Evolutionary conservation across 2,888 invertebrate genomes (phyloP).

Genomic region (Bursaphelenchus okinawaensis): DNA sequence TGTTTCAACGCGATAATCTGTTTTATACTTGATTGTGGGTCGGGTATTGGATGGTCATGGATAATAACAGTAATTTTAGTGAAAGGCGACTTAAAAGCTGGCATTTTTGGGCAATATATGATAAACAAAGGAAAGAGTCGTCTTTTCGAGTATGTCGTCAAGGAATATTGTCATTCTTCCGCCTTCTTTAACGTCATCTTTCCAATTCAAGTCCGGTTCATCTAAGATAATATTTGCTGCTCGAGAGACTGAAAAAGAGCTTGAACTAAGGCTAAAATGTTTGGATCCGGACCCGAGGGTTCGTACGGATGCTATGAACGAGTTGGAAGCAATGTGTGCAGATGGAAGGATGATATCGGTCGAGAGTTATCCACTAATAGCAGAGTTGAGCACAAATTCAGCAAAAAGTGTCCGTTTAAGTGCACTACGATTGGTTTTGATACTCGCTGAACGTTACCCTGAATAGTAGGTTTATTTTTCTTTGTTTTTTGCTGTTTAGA

Average conservation of each 20-base stretch:
- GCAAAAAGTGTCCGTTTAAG: slow-evolving; percentile 29
- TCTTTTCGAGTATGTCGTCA: too few relatives aligned
- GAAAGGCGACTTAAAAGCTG: too few relatives aligned
- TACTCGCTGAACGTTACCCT: slow-evolving; percentile 19
- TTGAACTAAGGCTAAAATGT: not conserved
- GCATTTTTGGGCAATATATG: too few relatives aligned
- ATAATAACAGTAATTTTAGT: too few relatives aligned
- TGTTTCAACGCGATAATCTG: too few relatives aligned
- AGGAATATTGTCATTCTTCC: not conserved
- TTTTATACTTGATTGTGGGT: too few relatives aligned
- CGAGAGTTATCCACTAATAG: slow-evolving; percentile 13
- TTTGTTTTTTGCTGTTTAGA: not conserved
- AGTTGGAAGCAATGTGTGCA: slow-evolving; percentile 11
- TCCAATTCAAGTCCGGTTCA: not conserved
- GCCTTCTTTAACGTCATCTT: not conserved
- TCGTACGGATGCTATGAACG: slow-evolving; percentile 29
- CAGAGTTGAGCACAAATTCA: slow-evolving; percentile 27
- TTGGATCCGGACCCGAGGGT: slow-evolving; percentile 36
- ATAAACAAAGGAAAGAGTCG: too few relatives aligned
- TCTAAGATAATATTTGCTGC: not conserved
- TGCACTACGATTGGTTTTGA: slow-evolving; percentile 26
- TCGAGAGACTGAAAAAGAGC: not conserved
- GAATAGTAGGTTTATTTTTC: slow-evolving; percentile 17
- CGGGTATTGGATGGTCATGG: too few relatives aligned
- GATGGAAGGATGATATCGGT: slow-evolving; percentile 17